Conservation (phyloP, 1,140 invertebrate species). For the Lepidotrigona ventralis region DNA sequence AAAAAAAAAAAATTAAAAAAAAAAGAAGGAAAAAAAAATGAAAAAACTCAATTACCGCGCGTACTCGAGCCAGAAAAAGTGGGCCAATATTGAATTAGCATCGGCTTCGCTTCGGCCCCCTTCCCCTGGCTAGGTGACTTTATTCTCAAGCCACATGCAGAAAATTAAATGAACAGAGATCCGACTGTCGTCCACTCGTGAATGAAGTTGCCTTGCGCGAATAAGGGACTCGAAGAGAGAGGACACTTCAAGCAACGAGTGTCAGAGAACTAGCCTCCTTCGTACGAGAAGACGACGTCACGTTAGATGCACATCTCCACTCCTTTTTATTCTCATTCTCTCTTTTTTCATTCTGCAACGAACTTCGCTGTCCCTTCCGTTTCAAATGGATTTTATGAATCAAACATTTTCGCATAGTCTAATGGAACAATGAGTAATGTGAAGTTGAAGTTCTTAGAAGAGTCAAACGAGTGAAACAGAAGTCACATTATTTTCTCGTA, state of each 20-base stretch:
- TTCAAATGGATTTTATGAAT: not conserved
- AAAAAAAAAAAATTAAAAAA: no score
- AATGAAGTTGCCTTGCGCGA: constrained; percentile 27
- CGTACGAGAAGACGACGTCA: not conserved
- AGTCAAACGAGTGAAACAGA: no score
- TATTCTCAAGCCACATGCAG: constrained; percentile 11
- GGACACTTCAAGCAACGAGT: constrained; percentile 12
- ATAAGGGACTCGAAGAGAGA: not conserved
- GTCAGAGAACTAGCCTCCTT: constrained; percentile 8
- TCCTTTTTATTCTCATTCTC: not conserved
- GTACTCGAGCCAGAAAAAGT: constrained; percentile 43
- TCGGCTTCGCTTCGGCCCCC: not conserved
- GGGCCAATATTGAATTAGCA: constrained; percentile 48
- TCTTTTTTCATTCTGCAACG: not conserved
- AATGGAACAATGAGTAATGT: no score
- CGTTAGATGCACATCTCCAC: not conserved
- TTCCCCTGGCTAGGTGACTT: not conserved
- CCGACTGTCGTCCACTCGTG: constrained; percentile 26
- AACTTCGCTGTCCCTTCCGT: no score
- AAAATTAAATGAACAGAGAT: not conserved
- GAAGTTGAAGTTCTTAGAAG: no score
- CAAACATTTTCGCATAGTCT: no score
- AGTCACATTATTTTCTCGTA: no score
- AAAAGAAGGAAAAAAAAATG: no score
- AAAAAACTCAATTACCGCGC: constrained; percentile 44